Evolutionary conservation across 2,113 vertebrate species (phyloP).

Genomic region (Lates calcarifer): DNA sequence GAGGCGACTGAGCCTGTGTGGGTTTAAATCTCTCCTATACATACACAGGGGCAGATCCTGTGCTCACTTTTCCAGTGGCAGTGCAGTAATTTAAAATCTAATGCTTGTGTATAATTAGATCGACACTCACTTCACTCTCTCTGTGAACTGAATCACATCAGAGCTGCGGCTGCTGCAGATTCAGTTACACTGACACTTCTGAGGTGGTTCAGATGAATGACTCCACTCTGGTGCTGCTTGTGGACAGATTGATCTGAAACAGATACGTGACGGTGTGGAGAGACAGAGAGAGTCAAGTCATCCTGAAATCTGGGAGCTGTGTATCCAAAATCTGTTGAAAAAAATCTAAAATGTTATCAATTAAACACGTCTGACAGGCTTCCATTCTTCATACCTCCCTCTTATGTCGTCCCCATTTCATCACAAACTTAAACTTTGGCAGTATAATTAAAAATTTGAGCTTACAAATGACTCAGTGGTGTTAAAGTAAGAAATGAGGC

Average conservation of each 20-base stretch:
- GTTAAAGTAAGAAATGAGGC: too few species aligned
- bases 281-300: not conserved
- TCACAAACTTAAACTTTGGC: not conserved
- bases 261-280: conserved; percentile 1
- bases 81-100: conserved; percentile 35
- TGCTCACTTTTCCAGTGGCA: conserved; percentile 28
- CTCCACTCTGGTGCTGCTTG: not conserved
- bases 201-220: conserved; percentile 23
- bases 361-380: not conserved
- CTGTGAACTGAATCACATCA: conserved; percentile 18
- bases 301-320: not conserved
- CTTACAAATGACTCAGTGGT: too few species aligned
- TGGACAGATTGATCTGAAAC: conserved; percentile 13
- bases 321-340: too few species aligned
- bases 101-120: conserved; percentile 48
- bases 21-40: conserved; percentile 3
- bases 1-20: conserved; percentile 18
- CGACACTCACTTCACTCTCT: conserved; percentile 19
- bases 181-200: conserved; percentile 13
- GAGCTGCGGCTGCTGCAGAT: conserved; percentile 29
- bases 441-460: too few species aligned
- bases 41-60: conserved; percentile 15
- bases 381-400: not conserved
- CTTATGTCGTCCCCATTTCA: not conserved
- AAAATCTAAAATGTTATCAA: not conserved